Evolutionary conservation across 2,888 invertebrate genomes (phyloP).

Genomic region (Drosophila tripunctata): DNA sequence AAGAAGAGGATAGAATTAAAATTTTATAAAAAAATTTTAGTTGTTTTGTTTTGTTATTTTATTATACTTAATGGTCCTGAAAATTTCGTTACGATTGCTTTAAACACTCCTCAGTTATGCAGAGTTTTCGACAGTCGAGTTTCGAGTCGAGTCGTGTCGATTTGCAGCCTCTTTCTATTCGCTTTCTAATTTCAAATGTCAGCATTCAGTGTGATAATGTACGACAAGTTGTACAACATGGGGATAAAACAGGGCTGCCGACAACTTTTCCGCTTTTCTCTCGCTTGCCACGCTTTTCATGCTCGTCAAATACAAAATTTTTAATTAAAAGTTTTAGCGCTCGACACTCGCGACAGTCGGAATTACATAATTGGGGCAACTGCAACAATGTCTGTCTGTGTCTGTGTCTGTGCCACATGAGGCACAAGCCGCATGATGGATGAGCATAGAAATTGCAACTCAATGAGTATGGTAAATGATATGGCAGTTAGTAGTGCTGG

Average conservation of each 20-base stretch:
- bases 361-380: constrained; percentile 42
- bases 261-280: not conserved
- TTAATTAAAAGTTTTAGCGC: constrained; percentile 58
- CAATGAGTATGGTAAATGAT: constrained; percentile 9
- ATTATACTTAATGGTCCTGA: no score
- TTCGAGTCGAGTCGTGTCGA: not conserved
- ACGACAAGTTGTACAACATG: constrained; percentile 3
- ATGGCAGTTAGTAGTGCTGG: not conserved
- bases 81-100: no score
- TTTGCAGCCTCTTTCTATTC: not conserved
- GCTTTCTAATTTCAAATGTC: constrained; percentile 16
- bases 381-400: no score
- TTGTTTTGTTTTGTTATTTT: no score
- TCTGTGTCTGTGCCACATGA: constrained; percentile 2
- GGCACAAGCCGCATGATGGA: constrained; percentile 33
- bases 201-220: not conserved
- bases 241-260: not conserved
- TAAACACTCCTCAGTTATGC: no score
- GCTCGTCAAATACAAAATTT: constrained; percentile 16
- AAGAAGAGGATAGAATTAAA: no score
- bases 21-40: no score
- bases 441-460: not conserved
- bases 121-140: not conserved
- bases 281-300: not conserved
- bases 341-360: constrained; percentile 1